A percentile compares a stretch with the other conserved stretches of the same genome.
Conservation (phyloP, 1,140 invertebrate species). For the Anastatus disparis region DNA sequence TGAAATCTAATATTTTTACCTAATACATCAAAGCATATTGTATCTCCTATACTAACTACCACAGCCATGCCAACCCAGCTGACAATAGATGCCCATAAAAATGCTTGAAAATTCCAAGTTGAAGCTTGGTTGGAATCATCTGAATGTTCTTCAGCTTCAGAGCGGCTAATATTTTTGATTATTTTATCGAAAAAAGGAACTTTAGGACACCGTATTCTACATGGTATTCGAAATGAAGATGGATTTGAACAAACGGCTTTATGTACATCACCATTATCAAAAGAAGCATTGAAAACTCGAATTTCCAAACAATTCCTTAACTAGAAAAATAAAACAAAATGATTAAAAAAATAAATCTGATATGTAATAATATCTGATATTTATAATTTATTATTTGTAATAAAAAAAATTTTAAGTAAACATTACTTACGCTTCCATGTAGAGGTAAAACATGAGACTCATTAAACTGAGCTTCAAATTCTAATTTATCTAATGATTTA, state of each 20-base stretch:
- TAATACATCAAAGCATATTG: slow-evolving; percentile 82
- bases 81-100: slow-evolving; percentile 75
- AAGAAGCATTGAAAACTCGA: slow-evolving; percentile 61
- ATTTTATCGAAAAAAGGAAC: slow-evolving; percentile 58
- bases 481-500: neutral
- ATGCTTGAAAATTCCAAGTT: slow-evolving; percentile 73
- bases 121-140: slow-evolving; percentile 27
- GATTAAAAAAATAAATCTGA: neutral
- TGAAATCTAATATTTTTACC: slow-evolving; percentile 67
- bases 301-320: slow-evolving; percentile 21
- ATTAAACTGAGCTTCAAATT: slow-evolving; percentile 37
- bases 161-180: slow-evolving; percentile 51
- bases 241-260: slow-evolving; percentile 62
- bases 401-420: neutral
- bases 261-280: slow-evolving; percentile 54
- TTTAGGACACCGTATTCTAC: slow-evolving; percentile 52
- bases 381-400: neutral
- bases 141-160: neutral
- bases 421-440: neutral
- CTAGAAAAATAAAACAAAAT: neutral
- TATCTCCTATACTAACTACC: slow-evolving; percentile 82
- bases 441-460: slow-evolving; percentile 14
- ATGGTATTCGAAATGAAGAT: slow-evolving; percentile 20
- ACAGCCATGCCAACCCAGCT: slow-evolving; percentile 87
- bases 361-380: neutral